Conservation (phyloP, 2,113 vertebrate genomes). For the Epinephelus lanceolatus region DNA sequence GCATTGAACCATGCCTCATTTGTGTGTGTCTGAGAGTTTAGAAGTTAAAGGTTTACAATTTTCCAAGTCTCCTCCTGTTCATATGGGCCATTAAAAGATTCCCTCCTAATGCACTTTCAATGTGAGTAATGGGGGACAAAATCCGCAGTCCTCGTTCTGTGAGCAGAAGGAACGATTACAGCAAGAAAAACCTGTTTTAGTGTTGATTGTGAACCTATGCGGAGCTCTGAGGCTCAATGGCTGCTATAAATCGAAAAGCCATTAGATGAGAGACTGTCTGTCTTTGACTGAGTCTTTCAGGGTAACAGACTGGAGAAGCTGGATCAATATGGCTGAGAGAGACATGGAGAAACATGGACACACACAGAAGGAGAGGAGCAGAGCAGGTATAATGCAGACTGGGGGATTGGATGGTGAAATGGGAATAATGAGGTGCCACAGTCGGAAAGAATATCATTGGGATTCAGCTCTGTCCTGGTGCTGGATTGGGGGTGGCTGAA, state of each 20-base stretch:
- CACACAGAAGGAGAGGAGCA: not conserved
- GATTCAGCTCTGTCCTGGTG: conserved; percentile 17
- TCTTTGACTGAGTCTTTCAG: conserved; percentile 33
- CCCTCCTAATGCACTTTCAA: not conserved
- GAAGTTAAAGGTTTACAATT: not conserved
- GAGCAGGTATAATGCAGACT: conserved; percentile 3
- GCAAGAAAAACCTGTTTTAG: not conserved
- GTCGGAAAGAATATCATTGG: not conserved
- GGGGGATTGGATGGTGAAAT: conserved; percentile 30
- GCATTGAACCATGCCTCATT: not conserved
- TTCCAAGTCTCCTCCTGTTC: not conserved
- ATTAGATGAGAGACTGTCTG: conserved; percentile 30
- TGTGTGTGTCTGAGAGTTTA: conserved; percentile 7
- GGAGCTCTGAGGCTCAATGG: not conserved
- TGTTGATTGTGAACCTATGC: not conserved
- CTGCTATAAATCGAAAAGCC: conserved; percentile 44
- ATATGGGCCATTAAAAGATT: not conserved
- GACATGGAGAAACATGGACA: not conserved
- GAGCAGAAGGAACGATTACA: not conserved
- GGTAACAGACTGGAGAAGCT: conserved; percentile 18
- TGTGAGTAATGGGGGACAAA: too few species aligned
- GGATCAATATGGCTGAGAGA: conserved; percentile 45
- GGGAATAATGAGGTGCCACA: conserved; percentile 56
- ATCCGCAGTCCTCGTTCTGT: too few species aligned
- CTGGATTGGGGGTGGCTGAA: conserved; percentile 8